Conservation (phyloP, 2,797 vertebrate species). For the Crax fasciolata region DNA sequence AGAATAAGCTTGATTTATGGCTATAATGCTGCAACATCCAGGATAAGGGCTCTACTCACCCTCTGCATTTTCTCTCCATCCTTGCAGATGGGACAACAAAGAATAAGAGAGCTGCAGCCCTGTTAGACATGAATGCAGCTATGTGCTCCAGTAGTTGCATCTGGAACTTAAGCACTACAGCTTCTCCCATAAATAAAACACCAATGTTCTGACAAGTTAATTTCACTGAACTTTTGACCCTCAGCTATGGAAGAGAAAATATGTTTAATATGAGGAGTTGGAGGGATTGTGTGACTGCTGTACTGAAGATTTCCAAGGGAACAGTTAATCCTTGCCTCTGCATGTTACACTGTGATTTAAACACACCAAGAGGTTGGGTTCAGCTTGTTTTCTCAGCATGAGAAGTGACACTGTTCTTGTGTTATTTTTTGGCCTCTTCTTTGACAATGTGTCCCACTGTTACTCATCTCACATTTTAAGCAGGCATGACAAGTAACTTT, state of each 20-base stretch:
- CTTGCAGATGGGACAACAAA: background rate
- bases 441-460: background rate
- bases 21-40: background rate
- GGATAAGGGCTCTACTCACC: background rate
- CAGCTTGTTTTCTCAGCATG: background rate
- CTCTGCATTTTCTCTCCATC: background rate
- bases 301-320: background rate
- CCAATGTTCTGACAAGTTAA: background rate
- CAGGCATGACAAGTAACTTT: background rate
- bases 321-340: background rate
- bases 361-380: background rate
- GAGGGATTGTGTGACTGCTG: background rate
- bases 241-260: background rate
- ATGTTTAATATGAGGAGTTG: background rate
- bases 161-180: background rate
- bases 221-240: background rate
- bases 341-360: background rate
- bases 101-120: background rate
- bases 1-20: background rate
- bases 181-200: background rate
- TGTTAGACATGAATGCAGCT: background rate
- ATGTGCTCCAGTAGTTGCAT: background rate
- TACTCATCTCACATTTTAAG: background rate
- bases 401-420: background rate
- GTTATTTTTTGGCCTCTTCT: background rate